These are phyloP conservation scores for Centrocercus urophasianus DNA, from an alignment of 2,113 vertebrate species.

Conservation along the genomic window DNA sequence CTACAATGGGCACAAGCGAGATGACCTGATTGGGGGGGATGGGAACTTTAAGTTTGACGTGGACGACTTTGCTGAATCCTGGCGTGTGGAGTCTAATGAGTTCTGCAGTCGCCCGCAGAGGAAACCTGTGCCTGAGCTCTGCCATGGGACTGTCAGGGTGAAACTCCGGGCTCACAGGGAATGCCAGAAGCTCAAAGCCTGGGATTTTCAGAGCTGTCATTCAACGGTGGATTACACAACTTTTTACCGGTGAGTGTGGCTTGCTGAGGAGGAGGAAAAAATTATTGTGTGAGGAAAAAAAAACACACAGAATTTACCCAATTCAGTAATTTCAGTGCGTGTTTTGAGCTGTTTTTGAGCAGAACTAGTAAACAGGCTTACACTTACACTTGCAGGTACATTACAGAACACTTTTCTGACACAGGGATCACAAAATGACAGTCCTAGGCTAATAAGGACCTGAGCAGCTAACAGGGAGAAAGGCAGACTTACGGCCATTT, in stretches of 20 bases:
- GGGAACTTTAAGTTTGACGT: slow-evolving; percentile 96
- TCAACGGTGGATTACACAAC: slow-evolving; percentile 88
- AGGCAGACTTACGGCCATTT: not conserved
- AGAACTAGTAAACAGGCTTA: not conserved
- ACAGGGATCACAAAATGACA: not conserved
- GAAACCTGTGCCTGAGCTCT: slow-evolving; percentile 86
- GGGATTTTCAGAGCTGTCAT: slow-evolving; percentile 96
- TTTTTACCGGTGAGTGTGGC: slow-evolving; percentile 88
- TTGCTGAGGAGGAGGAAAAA: not conserved
- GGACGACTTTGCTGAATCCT: slow-evolving; percentile 96
- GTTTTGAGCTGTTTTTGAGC: not conserved
- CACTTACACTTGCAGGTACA: not conserved
- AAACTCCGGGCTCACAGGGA: slow-evolving; percentile 94
- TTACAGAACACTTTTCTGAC: not conserved
- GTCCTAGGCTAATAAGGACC: not conserved
- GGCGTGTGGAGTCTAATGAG: slow-evolving; percentile 93
- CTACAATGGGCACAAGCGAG: slow-evolving; percentile 96
- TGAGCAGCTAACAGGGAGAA: not conserved
- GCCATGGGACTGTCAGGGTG: slow-evolving; percentile 89
- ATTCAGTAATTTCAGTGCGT: not conserved
- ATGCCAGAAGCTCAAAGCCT: slow-evolving; percentile 94
- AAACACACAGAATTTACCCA: not conserved
- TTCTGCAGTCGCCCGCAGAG: slow-evolving; percentile 85
- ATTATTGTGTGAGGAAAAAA: not conserved
- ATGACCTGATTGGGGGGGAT: slow-evolving; percentile 93